Evolutionary conservation across 2,797 vertebrate species (phyloP).

Genomic region (Esox lucius): DNA sequence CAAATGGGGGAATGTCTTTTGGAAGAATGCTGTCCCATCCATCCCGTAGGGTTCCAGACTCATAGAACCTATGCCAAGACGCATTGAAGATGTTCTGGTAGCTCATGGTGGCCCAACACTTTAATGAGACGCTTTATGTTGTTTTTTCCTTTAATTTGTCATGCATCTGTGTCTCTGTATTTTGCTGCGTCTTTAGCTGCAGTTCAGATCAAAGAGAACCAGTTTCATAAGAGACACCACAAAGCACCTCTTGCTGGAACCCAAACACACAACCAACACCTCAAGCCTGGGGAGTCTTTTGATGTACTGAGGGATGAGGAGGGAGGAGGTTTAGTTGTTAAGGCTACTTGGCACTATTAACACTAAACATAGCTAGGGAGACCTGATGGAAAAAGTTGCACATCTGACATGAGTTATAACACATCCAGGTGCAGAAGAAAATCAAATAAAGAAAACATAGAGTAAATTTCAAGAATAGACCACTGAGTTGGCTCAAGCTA

Average conservation of each 20-base stretch:
- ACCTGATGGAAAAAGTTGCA: neutral
- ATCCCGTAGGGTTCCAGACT: too few relatives aligned
- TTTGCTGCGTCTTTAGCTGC: neutral
- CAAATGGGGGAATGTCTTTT: too few relatives aligned
- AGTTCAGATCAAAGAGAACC: neutral
- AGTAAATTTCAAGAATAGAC: conserved; percentile 3
- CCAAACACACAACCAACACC: neutral
- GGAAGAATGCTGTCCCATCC: too few relatives aligned
- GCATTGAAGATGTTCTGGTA: too few relatives aligned
- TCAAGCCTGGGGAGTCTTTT: neutral
- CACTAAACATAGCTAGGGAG: neutral
- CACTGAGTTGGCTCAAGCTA: neutral
- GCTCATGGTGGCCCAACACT: too few relatives aligned
- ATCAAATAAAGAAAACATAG: neutral
- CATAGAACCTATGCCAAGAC: too few relatives aligned
- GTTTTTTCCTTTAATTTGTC: too few relatives aligned
- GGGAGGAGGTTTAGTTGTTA: neutral
- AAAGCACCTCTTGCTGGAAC: neutral
- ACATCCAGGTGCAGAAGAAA: neutral
- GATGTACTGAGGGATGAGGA: conserved; percentile 5
- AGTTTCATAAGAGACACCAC: conserved; percentile 10
- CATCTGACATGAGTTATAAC: neutral
- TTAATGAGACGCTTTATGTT: too few relatives aligned
- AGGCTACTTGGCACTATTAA: neutral
- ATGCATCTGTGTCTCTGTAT: neutral